Evolutionary conservation across 1,140 invertebrate genomes (phyloP).

Genomic region (Holcopasites calliopsidis): DNA sequence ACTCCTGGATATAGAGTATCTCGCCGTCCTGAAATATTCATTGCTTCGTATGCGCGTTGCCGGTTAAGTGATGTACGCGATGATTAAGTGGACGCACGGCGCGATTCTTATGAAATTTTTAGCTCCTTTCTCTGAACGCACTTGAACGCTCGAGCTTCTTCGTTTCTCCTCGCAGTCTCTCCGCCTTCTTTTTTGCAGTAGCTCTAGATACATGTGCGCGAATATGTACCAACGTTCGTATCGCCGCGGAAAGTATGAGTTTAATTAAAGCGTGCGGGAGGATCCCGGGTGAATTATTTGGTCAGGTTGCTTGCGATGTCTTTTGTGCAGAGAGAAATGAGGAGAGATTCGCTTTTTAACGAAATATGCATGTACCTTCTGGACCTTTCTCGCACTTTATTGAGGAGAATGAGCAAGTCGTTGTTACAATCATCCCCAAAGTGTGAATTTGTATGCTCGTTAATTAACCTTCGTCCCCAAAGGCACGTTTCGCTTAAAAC

Average conservation of each 20-base stretch:
- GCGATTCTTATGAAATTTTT: conserved; percentile 1
- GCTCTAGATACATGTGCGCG: background rate
- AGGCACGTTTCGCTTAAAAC: too few relatives aligned
- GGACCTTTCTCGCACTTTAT: too few relatives aligned
- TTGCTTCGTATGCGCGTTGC: background rate
- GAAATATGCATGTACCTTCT: too few relatives aligned
- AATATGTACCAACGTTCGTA: background rate
- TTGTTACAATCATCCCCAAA: background rate
- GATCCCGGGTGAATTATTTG: conserved; percentile 10
- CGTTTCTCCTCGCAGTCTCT: too few relatives aligned
- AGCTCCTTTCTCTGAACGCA: background rate
- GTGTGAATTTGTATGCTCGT: too few relatives aligned
- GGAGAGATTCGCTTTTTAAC: background rate
- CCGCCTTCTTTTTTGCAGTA: background rate
- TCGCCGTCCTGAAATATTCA: background rate
- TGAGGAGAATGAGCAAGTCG: too few relatives aligned
- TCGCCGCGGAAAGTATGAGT: conserved; percentile 1
- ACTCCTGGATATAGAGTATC: background rate
- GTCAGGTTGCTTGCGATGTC: background rate
- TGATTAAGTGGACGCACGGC: conserved; percentile 1
- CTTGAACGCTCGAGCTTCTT: too few relatives aligned
- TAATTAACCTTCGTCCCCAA: too few relatives aligned
- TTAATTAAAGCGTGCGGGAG: conserved; percentile 31
- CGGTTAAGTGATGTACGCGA: conserved; percentile 8
- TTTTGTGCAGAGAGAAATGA: background rate